Evolutionary conservation across 2,797 vertebrate genomes (phyloP), one percentile per base, ranked within the genome.

Genomic region (Labroides dimidiatus): DNA sequence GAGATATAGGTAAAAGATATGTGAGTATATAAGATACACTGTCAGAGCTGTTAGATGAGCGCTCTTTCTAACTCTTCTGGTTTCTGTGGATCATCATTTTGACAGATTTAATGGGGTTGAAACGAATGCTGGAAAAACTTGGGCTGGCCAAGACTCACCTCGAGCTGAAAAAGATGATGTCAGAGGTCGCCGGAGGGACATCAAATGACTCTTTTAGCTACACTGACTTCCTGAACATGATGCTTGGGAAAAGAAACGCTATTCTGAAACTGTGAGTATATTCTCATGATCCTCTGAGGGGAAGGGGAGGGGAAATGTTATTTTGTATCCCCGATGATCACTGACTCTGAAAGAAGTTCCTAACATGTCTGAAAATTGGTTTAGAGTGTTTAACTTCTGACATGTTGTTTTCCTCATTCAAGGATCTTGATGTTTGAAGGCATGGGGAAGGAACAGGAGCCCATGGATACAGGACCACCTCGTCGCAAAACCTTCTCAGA

Each of bases 351-450:
- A 33, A 33, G 4, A 42, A 7, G 41, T 42, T 6, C 14, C 41
- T 43, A 9, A 43, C 43, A 19, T 16, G 1, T 50, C 10, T 37
- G 6, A 20, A 37, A 24, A 43, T 2, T 14, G 2, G 7, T 72
- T 19, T 9, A 30, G 6, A 50, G 13, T 4, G 36, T 19, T 48
- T 19, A 69, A 23, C 9, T 17, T 53, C 33, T 80, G 49, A 64
- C 23, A n/a, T 45, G 15, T 4, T 0, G 1, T 71, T 70, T 63
- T 83, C 33, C 54, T 70, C 9, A 16, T 75, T 65, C 1, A 63
- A 96, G 95, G 91, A 96, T 96, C 69, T 83, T 96, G 84, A 95
- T 96, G 94, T 96, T 94, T 65, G 95, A 96, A 73, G 92, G 92
- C 56, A 95, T 89, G 84, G 91, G 84, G 1, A 95, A 89, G 73